Conservation (phyloP, 2,113 vertebrate species). For the Neoarius graeffei region DNA sequence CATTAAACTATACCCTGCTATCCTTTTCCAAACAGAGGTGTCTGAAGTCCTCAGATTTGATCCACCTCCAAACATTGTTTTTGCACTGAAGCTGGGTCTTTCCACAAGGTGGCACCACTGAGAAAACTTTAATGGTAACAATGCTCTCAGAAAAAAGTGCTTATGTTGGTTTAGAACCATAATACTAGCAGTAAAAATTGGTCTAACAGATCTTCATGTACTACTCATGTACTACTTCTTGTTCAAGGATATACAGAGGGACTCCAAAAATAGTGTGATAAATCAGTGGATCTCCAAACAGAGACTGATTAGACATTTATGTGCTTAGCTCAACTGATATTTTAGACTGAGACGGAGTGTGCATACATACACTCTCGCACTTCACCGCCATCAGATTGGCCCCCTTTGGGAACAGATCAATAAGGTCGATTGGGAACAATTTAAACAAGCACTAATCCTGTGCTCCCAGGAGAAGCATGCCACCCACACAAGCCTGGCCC, state of each 20-base stretch:
- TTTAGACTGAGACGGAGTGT: background rate
- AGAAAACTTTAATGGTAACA: background rate
- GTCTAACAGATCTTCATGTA: background rate
- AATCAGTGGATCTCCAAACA: background rate
- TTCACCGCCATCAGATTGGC: slow-evolving; percentile 46
- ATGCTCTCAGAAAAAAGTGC: background rate
- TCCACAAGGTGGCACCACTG: slow-evolving; percentile 43
- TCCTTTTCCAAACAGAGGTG: background rate
- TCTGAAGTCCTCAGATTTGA: too few relatives aligned
- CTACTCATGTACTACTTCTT: background rate
- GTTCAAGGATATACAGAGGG: too few relatives aligned
- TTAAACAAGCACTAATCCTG: slow-evolving; percentile 51
- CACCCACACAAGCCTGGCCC: slow-evolving; percentile 52
- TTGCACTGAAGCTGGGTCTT: background rate
- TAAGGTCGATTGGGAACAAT: slow-evolving; percentile 52
- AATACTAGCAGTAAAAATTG: background rate
- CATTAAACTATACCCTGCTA: too few relatives aligned
- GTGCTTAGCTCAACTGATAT: background rate
- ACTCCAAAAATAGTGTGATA: background rate
- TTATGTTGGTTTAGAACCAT: background rate
- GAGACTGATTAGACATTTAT: background rate
- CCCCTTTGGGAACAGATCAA: slow-evolving; percentile 54
- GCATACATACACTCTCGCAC: slow-evolving; percentile 16
- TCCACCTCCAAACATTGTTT: background rate
- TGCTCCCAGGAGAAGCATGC: slow-evolving; percentile 37